Evolutionary conservation across 1,140 invertebrate genomes (phyloP), one percentile per base, ranked within the genome.

Genomic region (Drosophila simulans): DNA sequence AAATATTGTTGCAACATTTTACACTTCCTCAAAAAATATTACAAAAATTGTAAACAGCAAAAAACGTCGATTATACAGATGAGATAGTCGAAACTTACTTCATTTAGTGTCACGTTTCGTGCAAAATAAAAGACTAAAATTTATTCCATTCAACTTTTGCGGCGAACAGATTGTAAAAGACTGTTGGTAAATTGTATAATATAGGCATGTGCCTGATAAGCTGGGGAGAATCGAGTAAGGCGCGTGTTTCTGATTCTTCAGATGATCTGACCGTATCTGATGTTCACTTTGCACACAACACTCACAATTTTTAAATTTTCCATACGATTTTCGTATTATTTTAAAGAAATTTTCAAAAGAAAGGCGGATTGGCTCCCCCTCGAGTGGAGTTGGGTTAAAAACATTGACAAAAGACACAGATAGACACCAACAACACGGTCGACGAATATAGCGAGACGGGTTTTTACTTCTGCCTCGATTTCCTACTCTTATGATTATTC

Each of bases 61-160:
- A 60, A 60, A 55, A 40, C 39, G n/a, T 27, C 27, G 34, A 60
- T 60, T 45, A 48, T 45, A 48, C 54, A 56, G 27, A 51, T 49
- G 31, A 22, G 46, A 46, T 69, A 45, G 52, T 55, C 22, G 13
- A 8, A 42, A 84, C 81, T 85, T 81, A 85, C 81, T 86, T 86
- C n/a, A 59, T 80, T 51, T 68, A 70, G 63, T 73, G 77, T 85
- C 81, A 85, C 81, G 81, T 85, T 66, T 49, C 40, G 58, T 52
- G 76, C 77, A 43, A 65, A 60, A 63, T 42, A 34, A 51, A 20
- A 56, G 70, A 84, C 71, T 79, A 79, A 48, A 35, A 27, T 49
- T 39, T 74, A 77, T 77, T 85, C 73, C 82, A 85, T 86, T 73
- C 57, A 82, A 54, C 45, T 82, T 71, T 43, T 55, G 45, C 46